Evolutionary conservation across 2,797 vertebrate genomes (phyloP).

Genomic region (Oophaga sylvatica): DNA sequence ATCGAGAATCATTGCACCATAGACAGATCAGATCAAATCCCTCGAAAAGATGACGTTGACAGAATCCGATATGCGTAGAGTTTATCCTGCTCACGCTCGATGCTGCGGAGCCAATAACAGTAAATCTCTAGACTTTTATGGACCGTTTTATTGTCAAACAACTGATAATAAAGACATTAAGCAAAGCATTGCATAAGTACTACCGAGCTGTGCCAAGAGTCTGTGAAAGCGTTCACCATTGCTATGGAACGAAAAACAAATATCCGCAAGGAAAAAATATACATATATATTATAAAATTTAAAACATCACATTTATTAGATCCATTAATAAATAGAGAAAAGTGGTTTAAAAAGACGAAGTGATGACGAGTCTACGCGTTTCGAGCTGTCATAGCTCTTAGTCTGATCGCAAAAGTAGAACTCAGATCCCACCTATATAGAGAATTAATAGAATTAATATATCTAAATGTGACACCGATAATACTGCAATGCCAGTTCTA

Average conservation of each 20-base stretch:
- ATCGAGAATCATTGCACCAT: not conserved
- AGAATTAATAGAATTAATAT: not conserved
- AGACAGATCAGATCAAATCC: not conserved
- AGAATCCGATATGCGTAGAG: not conserved
- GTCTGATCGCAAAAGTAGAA: not conserved
- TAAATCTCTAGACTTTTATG: conserved; percentile 41
- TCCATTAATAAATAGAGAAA: no score
- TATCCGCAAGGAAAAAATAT: no score
- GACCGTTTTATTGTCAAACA: conserved; percentile 48
- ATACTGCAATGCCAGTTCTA: not conserved
- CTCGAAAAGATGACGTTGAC: not conserved
- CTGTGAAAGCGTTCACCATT: not conserved
- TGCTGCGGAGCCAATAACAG: not conserved
- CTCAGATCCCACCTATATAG: not conserved
- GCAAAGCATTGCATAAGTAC: conserved; percentile 32
- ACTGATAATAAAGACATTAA: conserved; percentile 50
- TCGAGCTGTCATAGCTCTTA: no score
- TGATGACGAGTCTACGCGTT: no score
- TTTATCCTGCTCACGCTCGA: conserved; percentile 2
- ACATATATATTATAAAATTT: no score
- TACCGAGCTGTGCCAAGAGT: conserved; percentile 17
- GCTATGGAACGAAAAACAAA: no score
- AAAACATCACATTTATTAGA: no score
- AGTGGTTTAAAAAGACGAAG: no score
- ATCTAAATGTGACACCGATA: not conserved